Evolutionary conservation across 2,888 invertebrate species (phyloP), one percentile per base, ranked within the genome.

Genomic region (Sinotaia quadrata): DNA sequence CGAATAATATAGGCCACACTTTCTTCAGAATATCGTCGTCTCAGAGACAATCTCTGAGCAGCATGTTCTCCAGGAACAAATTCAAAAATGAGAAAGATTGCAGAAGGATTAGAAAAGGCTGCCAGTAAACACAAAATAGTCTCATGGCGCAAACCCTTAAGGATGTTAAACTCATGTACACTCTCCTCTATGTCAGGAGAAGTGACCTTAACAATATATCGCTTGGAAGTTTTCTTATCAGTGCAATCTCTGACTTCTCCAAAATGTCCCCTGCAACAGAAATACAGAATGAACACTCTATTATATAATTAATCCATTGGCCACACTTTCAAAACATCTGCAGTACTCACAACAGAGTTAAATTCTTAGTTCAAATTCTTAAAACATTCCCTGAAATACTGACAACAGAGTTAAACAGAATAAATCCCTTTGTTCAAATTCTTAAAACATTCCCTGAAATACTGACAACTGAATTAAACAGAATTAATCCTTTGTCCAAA

Each of bases 1-100:
- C 93, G 91, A 51, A 97, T 91, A 31, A 97, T 93, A 1, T 92
- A 93, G 0, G 95, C 94, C 0, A 98, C 95, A 88, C 93, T 93
- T 88, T 97, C 95, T 88, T 98, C 98, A 0, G 93, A 92, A 88
- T 97, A 98, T 81, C 95, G 94, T 87, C 96, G 95, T 61, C 93
- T 92, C 79, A 93, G 94, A 0, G 95, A 93, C 67, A 97, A 91
- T 87, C 95, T 97, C 0, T 95, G 94, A 4, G 98, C 90, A 47
- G 98, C 92, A 83, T 97, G 95, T 24, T 97, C 94, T 2, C 98
- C 98, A 85, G 96, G 95, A 8, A 90, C 82, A 54, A 87, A 87
- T 74, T 91, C 91, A 74, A 89, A 84, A 67, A 90, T 85, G 27
- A 90, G 75, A 58, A 88, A 83, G 58, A 89, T 68, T n/a, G 77